Evolutionary conservation across 1,140 invertebrate species (phyloP), one percentile per base, ranked within the genome.

Genomic region (Matsumurasca onukii): DNA sequence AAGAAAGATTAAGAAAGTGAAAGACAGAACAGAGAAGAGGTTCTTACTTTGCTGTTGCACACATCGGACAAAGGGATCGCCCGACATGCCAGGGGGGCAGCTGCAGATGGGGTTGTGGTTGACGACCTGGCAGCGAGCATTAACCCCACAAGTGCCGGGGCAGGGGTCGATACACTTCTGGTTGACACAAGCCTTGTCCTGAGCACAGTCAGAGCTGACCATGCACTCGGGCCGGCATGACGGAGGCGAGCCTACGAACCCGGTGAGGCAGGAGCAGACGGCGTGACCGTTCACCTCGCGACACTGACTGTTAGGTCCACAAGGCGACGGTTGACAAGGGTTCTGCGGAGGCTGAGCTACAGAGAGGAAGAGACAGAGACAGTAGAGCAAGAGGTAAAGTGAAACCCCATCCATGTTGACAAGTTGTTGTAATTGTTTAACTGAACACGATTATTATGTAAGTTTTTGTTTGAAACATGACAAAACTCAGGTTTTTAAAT

Each of bases 1-100:
- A n/a, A n/a, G n/a, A n/a, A n/a, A n/a, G n/a, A 31, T 66, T 66
- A 65, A 30, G 31, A 31, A 70, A 24, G 30, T 31, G 15, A 63
- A 24, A 69, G 34, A 51, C 27, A 69, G 66, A 30, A 29, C 24
- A 67, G n/a, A 71, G 45, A 45, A 65, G 57, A 51, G 55, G 72
- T 75, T 74, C 72, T 75, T 75, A 76, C 74, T 71, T 74, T 76
- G 69, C 71, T 70, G 55, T 68, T 73, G 77, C 74, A 78, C 76
- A 71, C 85, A 89, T 73, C 74, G 72, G 0, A 77, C 76, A 66
- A 83, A 83, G 45, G 85, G 81, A 76, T 86, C 83, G 17, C 85
- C 85, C 30, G 77, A 80, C 61, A 78, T 78, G 22, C 77, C 75
- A 62, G 71, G 70, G 5, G 72, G 48, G 68, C 83, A 84, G 55